Conservation (phyloP, 2,797 vertebrate species). For the Micropoecilia bifurca region DNA sequence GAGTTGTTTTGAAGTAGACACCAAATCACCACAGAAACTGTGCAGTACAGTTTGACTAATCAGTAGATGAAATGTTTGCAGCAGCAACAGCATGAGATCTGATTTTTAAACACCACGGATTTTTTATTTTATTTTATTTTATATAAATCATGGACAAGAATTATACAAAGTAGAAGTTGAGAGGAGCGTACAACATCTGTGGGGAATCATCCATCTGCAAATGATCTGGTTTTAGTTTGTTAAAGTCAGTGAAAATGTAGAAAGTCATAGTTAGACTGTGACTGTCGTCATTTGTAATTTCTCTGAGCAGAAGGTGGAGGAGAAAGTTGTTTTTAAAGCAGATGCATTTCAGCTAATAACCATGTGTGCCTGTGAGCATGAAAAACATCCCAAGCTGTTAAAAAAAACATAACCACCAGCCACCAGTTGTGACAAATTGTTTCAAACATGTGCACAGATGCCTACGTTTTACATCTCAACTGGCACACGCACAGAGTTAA, state of each 20-base stretch:
- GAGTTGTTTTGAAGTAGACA: background rate
- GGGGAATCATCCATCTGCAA: conserved; percentile 65
- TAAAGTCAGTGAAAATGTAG: conserved; percentile 51
- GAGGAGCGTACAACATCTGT: conserved; percentile 54
- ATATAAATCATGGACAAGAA: conserved; percentile 45
- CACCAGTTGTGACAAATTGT: conserved; percentile 47
- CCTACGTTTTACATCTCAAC: conserved; percentile 28
- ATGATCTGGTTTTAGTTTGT: conserved; percentile 59
- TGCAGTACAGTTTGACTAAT: background rate
- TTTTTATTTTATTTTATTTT: conserved; percentile 22
- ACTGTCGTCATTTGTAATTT: conserved; percentile 48
- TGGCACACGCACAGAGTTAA: conserved; percentile 37
- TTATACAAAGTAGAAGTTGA: conserved; percentile 51
- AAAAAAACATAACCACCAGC: conserved; percentile 49
- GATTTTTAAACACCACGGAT: conserved; percentile 37
- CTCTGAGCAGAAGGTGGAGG: conserved; percentile 64
- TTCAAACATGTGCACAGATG: conserved; percentile 23
- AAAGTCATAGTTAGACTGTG: conserved; percentile 60
- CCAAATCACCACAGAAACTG: background rate
- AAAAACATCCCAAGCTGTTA: conserved; percentile 75
- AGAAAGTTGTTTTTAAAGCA: conserved; percentile 61
- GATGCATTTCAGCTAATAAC: conserved; percentile 64
- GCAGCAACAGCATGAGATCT: conserved; percentile 16
- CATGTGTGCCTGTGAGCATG: conserved; percentile 67
- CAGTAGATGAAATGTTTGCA: conserved; percentile 3